Percentiles rank a stretch among this genome's conserved stretches.
Evolutionary conservation across 2,888 invertebrate genomes (phyloP).

Genomic region (Lasioglossum leucozonium): DNA sequence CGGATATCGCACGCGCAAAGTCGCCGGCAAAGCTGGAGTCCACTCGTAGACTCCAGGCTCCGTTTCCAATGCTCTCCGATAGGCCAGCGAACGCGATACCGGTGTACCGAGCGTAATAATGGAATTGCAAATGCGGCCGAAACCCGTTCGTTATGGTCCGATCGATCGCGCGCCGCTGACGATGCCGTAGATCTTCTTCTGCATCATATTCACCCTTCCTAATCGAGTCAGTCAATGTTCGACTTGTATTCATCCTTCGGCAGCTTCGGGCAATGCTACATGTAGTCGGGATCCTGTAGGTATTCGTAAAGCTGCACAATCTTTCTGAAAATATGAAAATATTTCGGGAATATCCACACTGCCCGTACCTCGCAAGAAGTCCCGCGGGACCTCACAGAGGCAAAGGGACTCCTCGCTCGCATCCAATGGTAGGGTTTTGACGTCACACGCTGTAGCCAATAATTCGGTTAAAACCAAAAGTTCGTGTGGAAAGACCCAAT

Average conservation of each 20-base stretch:
- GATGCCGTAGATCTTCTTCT: not conserved
- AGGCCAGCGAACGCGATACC: conserved; percentile 30
- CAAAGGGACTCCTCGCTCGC: no score
- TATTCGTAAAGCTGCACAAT: no score
- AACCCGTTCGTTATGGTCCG: conserved; percentile 44
- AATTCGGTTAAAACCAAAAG: no score
- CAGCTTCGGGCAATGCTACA: not conserved
- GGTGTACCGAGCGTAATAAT: conserved; percentile 58
- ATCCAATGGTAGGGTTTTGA: no score
- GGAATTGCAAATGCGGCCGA: conserved; percentile 70
- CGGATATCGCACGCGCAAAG: conserved; percentile 4
- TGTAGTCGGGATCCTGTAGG: not conserved
- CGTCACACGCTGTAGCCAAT: no score
- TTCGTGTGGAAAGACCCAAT: no score
- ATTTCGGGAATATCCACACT: no score
- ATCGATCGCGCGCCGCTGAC: not conserved
- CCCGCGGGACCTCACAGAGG: no score
- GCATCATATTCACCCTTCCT: not conserved
- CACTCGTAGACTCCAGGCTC: conserved; percentile 31
- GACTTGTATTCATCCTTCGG: not conserved
- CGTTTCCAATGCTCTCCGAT: conserved; percentile 58
- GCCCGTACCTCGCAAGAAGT: no score
- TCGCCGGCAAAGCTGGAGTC: not conserved
- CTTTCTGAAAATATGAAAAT: no score
- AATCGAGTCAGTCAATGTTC: not conserved